A percentile compares a stretch with the other conserved stretches of the same genome.
Evolutionary conservation across 2,797 vertebrate genomes (phyloP).

Genomic region (Agapornis canus): DNA sequence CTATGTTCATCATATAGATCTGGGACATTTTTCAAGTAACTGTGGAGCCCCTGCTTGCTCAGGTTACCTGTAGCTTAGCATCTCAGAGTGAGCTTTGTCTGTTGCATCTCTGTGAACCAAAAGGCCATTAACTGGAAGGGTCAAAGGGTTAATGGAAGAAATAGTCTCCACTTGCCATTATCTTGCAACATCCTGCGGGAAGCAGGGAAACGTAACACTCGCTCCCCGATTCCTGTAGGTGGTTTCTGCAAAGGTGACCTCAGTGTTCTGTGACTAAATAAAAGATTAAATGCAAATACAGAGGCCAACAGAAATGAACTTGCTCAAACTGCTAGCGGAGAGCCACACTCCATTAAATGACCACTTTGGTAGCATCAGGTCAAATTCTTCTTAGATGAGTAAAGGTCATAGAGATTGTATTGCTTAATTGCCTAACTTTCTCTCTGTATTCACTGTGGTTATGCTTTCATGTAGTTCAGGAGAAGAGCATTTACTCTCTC

Average conservation of each 20-base stretch:
- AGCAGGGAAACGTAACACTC: constrained; percentile 55
- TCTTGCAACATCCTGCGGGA: constrained; percentile 47
- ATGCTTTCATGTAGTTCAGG: background rate
- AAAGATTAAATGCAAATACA: constrained; percentile 71
- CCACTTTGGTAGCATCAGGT: constrained; percentile 31
- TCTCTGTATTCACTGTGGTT: background rate
- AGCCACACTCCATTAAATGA: constrained; percentile 16
- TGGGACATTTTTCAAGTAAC: constrained; percentile 3
- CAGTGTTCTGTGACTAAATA: constrained; percentile 60
- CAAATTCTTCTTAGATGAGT: constrained; percentile 9
- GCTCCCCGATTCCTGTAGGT: constrained; percentile 38
- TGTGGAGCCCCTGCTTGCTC: constrained; percentile 26
- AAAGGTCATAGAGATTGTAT: constrained; percentile 15
- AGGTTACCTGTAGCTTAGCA: constrained; percentile 33
- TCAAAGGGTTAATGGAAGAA: constrained; percentile 84
- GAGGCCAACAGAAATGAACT: constrained; percentile 52
- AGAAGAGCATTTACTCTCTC: background rate
- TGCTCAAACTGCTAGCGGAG: constrained; percentile 16
- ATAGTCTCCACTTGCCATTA: constrained; percentile 67
- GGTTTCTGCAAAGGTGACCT: constrained; percentile 73
- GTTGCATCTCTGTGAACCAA: constrained; percentile 81
- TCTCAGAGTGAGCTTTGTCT: constrained; percentile 70
- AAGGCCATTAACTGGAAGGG: constrained; percentile 87
- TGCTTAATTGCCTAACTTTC: constrained; percentile 42
- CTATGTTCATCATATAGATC: background rate